Evolutionary conservation across 2,888 invertebrate genomes (phyloP).

Genomic region (Gymnoscelis rufifasciata): DNA sequence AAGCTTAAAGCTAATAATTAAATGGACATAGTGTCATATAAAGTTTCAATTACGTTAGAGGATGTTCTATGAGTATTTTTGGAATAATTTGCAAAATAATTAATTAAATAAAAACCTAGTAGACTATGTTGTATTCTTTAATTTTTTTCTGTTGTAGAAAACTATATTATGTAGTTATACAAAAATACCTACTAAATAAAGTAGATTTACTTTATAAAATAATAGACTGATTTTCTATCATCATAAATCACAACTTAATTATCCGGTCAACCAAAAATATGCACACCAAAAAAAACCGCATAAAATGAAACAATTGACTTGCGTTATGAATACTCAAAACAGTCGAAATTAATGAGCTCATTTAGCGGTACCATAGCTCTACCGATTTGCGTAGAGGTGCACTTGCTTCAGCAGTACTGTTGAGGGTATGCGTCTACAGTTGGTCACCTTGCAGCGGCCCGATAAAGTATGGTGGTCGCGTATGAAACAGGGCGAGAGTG

Average conservation of each 20-base stretch:
- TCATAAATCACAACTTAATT: background rate
- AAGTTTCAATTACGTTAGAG: too few species aligned
- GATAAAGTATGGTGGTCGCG: slow-evolving; percentile 72
- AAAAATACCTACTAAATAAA: too few species aligned
- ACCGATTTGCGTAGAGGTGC: slow-evolving; percentile 57
- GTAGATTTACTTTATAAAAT: too few species aligned
- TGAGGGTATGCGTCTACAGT: slow-evolving; percentile 49
- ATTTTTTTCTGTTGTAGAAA: too few species aligned
- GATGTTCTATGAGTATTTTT: too few species aligned
- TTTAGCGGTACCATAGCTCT: slow-evolving; percentile 66
- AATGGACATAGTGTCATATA: too few species aligned
- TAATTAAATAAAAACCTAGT: too few species aligned
- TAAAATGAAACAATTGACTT: slow-evolving; percentile 24
- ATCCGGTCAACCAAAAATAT: slow-evolving; percentile 1
- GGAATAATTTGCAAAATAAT: too few species aligned
- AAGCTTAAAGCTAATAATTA: too few species aligned
- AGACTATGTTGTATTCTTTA: too few species aligned
- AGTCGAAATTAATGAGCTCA: slow-evolving; percentile 59
- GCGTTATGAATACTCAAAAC: slow-evolving; percentile 44
- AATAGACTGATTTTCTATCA: too few species aligned
- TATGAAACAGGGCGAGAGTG: slow-evolving; percentile 72
- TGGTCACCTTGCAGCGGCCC: slow-evolving; percentile 63
- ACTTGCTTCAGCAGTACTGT: slow-evolving; percentile 39
- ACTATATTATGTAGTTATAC: too few species aligned
- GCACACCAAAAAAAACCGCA: background rate